Conservation (phyloP, 1,140 invertebrate species). For the Cyclina sinensis region DNA sequence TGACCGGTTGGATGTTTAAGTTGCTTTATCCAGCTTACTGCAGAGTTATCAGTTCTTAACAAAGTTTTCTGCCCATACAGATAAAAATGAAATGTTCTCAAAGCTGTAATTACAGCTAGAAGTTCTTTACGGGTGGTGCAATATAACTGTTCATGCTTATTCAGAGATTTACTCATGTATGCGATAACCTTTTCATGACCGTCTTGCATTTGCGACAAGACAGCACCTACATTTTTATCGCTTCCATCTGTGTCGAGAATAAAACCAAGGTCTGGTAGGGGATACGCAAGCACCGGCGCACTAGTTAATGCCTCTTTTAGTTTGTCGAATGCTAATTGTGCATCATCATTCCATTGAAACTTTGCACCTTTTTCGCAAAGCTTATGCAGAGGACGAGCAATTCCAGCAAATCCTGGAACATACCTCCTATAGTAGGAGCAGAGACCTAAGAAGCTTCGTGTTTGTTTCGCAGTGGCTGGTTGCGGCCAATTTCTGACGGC, state of each 20-base stretch:
- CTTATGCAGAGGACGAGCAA: conserved; percentile 62
- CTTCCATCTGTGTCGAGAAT: conserved; percentile 72
- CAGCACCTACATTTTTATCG: neutral
- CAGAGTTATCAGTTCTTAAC: conserved; percentile 71
- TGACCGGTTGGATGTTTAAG: conserved; percentile 19
- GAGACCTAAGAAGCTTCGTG: conserved; percentile 38
- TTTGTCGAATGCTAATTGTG: conserved; percentile 61
- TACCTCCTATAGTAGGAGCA: conserved; percentile 59
- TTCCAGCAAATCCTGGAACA: conserved; percentile 48
- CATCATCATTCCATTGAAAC: conserved; percentile 57
- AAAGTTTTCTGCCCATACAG: conserved; percentile 68
- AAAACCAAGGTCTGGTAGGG: conserved; percentile 36
- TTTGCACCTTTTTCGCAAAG: conserved; percentile 23
- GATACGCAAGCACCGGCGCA: conserved; percentile 63
- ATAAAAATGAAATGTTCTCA: conserved; percentile 69
- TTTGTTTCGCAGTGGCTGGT: neutral
- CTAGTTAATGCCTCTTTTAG: conserved; percentile 61
- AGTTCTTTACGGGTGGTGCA: conserved; percentile 74
- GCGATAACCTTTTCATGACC: no score
- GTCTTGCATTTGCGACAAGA: no score
- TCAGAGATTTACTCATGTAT: conserved; percentile 66
- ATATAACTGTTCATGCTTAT: conserved; percentile 87
- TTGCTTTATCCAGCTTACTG: conserved; percentile 69
- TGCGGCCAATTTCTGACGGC: neutral
- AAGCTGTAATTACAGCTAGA: conserved; percentile 65